A percentile compares a stretch with the other conserved stretches of the same genome.
Conservation (phyloP, 2,113 vertebrate genomes). For the Dissostichus mawsoni region DNA sequence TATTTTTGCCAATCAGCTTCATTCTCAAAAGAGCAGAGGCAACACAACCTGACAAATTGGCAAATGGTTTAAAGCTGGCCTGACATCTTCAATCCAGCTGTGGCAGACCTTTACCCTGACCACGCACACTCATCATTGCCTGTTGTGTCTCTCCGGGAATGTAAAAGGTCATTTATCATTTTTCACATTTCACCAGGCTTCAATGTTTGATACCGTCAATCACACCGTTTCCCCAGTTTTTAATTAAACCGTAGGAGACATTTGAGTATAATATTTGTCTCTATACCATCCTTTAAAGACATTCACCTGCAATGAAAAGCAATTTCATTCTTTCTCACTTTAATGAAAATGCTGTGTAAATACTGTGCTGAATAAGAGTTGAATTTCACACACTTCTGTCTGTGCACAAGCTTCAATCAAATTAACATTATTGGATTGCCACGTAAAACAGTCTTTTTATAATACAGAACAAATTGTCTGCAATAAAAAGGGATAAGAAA, state of each 20-base stretch:
- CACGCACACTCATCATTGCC: background rate
- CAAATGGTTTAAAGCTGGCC: background rate
- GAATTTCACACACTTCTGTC: conserved; percentile 11
- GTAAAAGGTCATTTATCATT: background rate
- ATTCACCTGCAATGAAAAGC: conserved; percentile 24
- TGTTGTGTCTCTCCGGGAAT: background rate
- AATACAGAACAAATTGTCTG: conserved; percentile 47
- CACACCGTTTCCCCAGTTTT: conserved; percentile 7
- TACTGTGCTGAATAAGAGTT: conserved; percentile 28
- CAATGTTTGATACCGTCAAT: background rate
- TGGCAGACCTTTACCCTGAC: background rate
- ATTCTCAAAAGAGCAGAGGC: background rate
- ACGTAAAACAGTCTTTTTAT: conserved; percentile 34
- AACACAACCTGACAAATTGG: background rate
- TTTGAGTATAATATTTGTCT: conserved; percentile 31
- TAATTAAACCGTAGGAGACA: conserved; percentile 28
- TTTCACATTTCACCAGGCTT: background rate
- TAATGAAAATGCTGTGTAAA: conserved; percentile 49
- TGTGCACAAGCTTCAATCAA: conserved; percentile 25
- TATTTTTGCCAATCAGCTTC: background rate
- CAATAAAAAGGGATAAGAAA: conserved; percentile 52
- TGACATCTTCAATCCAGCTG: background rate
- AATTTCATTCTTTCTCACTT: conserved; percentile 5
- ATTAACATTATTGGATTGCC: conserved; percentile 34
- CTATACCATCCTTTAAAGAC: conserved; percentile 1